These are phyloP conservation scores for Willowsia nigromaculata DNA, from an alignment of 2,888 invertebrate genomes.

Conservation along the genomic window DNA sequence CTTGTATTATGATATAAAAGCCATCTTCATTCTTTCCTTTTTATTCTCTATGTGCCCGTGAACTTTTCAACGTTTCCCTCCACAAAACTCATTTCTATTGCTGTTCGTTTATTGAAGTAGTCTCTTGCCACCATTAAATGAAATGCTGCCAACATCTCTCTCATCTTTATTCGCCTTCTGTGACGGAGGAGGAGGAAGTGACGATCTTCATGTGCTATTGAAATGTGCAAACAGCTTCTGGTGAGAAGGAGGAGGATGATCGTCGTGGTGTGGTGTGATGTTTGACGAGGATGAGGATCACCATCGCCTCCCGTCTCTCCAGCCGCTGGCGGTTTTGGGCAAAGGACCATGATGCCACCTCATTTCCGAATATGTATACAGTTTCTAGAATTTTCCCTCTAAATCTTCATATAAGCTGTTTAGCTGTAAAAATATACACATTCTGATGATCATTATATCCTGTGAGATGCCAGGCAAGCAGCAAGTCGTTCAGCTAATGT, in stretches of 20 bases:
- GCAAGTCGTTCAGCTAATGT: slow-evolving; percentile 9
- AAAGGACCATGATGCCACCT: slow-evolving; percentile 50
- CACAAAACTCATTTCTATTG: slow-evolving; percentile 32
- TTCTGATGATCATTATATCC: slow-evolving; percentile 20
- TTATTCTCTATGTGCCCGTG: neutral
- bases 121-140: slow-evolving; percentile 56
- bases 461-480: neutral
- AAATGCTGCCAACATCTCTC: slow-evolving; percentile 58
- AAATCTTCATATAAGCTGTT: neutral
- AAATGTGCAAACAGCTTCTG: slow-evolving; percentile 58
- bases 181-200: slow-evolving; percentile 21
- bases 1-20: neutral
- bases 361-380: slow-evolving; percentile 34
- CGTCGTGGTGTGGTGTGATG: neutral
- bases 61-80: neutral
- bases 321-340: slow-evolving; percentile 63
- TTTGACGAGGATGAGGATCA: slow-evolving; percentile 47
- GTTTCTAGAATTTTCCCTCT: neutral
- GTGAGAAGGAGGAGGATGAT: no score
- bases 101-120: neutral
- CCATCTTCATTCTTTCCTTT: neutral
- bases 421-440: neutral
- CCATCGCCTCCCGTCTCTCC: slow-evolving; percentile 27
- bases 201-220: slow-evolving; percentile 38
- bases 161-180: slow-evolving; percentile 49